Evolutionary conservation across 2,888 invertebrate genomes (phyloP), one percentile per base, ranked within the genome.

Genomic region (Lacanobia oleracea): DNA sequence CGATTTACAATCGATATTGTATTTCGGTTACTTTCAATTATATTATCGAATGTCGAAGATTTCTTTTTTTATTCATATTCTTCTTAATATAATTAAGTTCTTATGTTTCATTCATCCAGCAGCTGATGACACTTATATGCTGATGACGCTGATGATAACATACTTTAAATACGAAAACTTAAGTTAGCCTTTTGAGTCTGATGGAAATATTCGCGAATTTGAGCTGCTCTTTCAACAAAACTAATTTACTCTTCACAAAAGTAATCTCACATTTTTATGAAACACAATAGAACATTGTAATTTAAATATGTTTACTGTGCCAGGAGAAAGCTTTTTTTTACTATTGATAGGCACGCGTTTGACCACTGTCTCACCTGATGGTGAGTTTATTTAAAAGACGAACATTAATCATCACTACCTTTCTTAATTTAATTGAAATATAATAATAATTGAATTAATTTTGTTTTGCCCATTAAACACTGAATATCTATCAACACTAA

Each of bases 401-500:
- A 43, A 43, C 12, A 43, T 43, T 43, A 2, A 43, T 9, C 43
- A 10, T 43, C 10, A 12, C 43, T 43, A 43, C 27, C 27, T 27
- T 27, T 27, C 27, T 27, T 27, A 27, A 27, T 27, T 2, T 27
- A 27, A 27, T 27, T 27, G 3, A 2, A 27, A 27, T 27, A 27
- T 27, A 27, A 27, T 27, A 27, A 27, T 27, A 6, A 33, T 33
- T 33, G 5, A 33, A 33, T 5, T 5, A 33, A 33, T 33, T 33
- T 33, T 33, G 33, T 33, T 33, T 40, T 40, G 10, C 40, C 1
- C 10, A 5, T 40, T 10, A 10, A 43, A 23, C 16, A 60, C 16
- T 57, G 37, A 48, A 65, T 60, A 48, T 66, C 45, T 65, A 59
- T 62, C 61, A 75, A 74, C 61, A 66, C 80, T 78, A 82, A 85